Percentiles rank a stretch among this genome's conserved stretches.
Evolutionary conservation across 2,797 vertebrate genomes (phyloP).

Genomic region (Serranus cabrilla): DNA sequence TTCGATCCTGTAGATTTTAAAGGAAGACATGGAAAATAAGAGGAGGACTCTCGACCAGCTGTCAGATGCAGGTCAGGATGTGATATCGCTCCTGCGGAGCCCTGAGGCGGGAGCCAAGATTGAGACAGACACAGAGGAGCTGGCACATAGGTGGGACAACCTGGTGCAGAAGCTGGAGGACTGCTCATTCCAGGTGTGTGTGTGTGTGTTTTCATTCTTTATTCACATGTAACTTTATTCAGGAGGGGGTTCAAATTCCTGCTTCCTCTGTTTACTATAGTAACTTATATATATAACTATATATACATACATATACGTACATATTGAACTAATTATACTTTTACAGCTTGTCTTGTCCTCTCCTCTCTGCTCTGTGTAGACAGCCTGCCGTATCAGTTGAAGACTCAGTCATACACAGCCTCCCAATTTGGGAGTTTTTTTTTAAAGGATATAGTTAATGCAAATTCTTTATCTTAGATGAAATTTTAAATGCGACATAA

Average conservation of each 20-base stretch:
- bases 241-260: not conserved
- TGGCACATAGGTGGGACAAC: conserved; percentile 96
- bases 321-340: too few species aligned
- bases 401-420: too few species aligned
- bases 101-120: conserved; percentile 86
- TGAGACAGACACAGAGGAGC: conserved; percentile 89
- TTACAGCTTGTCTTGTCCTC: too few species aligned
- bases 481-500: too few species aligned
- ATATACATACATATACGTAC: too few species aligned
- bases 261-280: not conserved
- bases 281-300: too few species aligned
- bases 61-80: conserved; percentile 93
- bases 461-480: too few species aligned
- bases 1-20: conserved; percentile 69
- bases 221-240: not conserved
- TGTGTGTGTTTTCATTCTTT: not conserved
- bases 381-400: too few species aligned
- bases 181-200: conserved; percentile 93
- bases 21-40: conserved; percentile 97
- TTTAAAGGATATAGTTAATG: too few species aligned
- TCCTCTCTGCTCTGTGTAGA: too few species aligned
- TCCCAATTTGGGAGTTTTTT: too few species aligned
- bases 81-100: conserved; percentile 88
- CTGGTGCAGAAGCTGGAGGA: conserved; percentile 97
- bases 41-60: conserved; percentile 91